Conservation (phyloP, 2,888 invertebrate genomes). For the Chymomyza caudatula region DNA sequence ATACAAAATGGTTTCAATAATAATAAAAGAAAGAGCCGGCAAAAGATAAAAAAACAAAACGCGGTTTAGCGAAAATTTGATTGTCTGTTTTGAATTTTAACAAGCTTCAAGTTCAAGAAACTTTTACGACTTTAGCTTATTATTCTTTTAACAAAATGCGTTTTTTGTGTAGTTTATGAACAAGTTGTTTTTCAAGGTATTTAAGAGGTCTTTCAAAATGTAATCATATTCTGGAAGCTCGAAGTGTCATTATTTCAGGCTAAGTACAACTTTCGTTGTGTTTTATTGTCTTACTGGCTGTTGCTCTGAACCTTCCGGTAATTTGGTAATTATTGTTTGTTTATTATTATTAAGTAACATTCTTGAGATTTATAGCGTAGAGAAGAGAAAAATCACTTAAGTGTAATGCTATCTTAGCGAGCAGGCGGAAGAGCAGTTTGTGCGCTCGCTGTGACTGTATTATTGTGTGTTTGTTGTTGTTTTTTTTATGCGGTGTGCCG, state of each 20-base stretch:
- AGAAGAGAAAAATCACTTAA: no score
- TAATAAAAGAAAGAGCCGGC: slow-evolving; percentile 4
- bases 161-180: neutral
- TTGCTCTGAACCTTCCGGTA: no score
- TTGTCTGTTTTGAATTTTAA: slow-evolving; percentile 53
- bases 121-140: slow-evolving; percentile 40
- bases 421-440: no score
- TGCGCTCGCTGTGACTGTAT: no score
- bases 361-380: neutral
- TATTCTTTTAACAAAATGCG: slow-evolving; percentile 31
- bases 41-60: slow-evolving; percentile 6
- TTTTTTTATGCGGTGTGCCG: no score
- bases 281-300: no score
- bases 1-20: neutral
- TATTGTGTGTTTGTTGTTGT: no score
- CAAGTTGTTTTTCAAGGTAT: neutral
- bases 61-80: slow-evolving; percentile 10
- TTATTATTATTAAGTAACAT: no score
- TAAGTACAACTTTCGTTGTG: neutral
- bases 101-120: slow-evolving; percentile 54
- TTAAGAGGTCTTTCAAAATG: neutral
- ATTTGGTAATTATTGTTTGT: neutral
- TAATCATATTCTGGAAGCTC: neutral
- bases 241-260: neutral
- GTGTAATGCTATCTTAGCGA: no score